Conservation (phyloP, 64 coral and sea anemone species). For the Catalaphyllia jardinei region DNA sequence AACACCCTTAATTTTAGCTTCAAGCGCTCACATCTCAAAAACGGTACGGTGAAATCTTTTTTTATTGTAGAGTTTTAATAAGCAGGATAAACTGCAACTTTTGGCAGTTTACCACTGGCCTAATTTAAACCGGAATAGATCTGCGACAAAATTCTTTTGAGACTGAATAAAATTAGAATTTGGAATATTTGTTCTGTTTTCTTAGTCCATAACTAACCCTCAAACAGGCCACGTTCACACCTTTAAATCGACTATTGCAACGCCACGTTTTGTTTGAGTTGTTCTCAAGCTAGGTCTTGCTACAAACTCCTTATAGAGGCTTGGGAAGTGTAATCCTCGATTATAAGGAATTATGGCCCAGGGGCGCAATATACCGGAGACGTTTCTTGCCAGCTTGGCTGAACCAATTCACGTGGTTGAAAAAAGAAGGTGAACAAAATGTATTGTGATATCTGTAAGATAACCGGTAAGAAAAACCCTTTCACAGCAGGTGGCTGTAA, state of each 20-base stretch:
- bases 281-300: constrained; percentile 1
- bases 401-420: background rate
- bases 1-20: too few species aligned
- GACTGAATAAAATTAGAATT: constrained; percentile 27
- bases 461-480: constrained; percentile 18
- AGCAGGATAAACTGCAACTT: too few species aligned
- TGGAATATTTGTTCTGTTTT: background rate
- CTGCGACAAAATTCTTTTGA: background rate
- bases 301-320: background rate
- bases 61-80: too few species aligned
- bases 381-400: constrained; percentile 8
- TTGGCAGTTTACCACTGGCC: background rate
- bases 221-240: constrained; percentile 3
- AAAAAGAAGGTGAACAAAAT: background rate
- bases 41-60: too few species aligned
- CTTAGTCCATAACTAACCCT: constrained; percentile 11
- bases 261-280: background rate
- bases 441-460: constrained; percentile 12
- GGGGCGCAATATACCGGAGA: too few species aligned
- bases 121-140: constrained; percentile 31
- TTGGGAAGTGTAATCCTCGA: background rate
- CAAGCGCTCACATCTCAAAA: too few species aligned
- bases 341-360: background rate
- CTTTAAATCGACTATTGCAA: constrained; percentile 21
- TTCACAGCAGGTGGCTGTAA: background rate